Percentiles rank a stretch among this genome's conserved stretches.
Evolutionary conservation across 2,113 vertebrate species (phyloP).

Genomic region (Brienomyrus brachyistius): DNA sequence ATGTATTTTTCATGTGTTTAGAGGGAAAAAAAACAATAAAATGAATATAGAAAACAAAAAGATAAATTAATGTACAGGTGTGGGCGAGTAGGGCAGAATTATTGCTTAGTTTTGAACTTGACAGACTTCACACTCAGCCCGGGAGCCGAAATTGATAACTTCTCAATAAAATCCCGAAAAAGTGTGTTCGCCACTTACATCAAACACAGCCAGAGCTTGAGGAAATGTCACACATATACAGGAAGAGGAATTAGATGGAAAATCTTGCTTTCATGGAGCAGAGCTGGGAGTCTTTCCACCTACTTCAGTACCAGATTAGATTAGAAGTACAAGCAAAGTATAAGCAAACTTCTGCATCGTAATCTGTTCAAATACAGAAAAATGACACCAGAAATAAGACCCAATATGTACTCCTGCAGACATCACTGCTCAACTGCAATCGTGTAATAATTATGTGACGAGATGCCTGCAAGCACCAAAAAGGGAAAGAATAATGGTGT

Average conservation of each 20-base stretch:
- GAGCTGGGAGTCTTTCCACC: slow-evolving; percentile 50
- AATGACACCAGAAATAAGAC: slow-evolving; percentile 57
- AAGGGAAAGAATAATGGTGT: slow-evolving; percentile 17
- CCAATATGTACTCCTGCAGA: slow-evolving; percentile 35
- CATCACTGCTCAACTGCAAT: slow-evolving; percentile 51
- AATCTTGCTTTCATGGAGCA: slow-evolving; percentile 54
- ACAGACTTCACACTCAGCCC: slow-evolving; percentile 28
- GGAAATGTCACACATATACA: slow-evolving; percentile 46
- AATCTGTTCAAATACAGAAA: slow-evolving; percentile 64
- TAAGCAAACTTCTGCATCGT: slow-evolving; percentile 61
- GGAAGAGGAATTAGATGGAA: slow-evolving; percentile 35
- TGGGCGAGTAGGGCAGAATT: slow-evolving; percentile 24
- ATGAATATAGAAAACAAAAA: slow-evolving; percentile 38
- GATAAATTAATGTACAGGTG: slow-evolving; percentile 47
- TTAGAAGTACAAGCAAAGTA: slow-evolving; percentile 34
- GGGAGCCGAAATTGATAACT: slow-evolving; percentile 53
- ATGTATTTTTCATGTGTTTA: slow-evolving; percentile 24
- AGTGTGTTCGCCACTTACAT: slow-evolving; percentile 45
- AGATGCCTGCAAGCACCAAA: slow-evolving; percentile 41
- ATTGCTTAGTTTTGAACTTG: slow-evolving; percentile 51
- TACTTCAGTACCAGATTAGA: slow-evolving; percentile 44
- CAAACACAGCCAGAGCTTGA: slow-evolving; percentile 54
- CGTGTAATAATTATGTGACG: slow-evolving; percentile 55
- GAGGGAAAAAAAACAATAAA: slow-evolving; percentile 32
- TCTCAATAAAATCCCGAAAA: slow-evolving; percentile 60